phyloP scores from a whole-genome alignment of 2,113 vertebrate species.

The Suncus etruscus region DNA sequence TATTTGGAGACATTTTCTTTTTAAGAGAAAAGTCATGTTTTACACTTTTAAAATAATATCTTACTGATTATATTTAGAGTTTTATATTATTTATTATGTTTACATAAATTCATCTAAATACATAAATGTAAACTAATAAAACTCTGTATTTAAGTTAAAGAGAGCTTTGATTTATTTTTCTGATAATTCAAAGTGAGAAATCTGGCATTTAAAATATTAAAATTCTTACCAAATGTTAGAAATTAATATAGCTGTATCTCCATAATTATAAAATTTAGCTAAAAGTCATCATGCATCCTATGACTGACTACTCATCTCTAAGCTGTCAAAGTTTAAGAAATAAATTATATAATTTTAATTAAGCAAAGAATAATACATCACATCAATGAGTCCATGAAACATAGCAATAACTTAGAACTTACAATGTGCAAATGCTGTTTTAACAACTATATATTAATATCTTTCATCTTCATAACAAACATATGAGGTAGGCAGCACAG shows the following conservation, averaged over 20 bases:
- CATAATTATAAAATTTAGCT: neutral
- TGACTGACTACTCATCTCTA: neutral
- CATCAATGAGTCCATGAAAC: conserved; percentile 3
- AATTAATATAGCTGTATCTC: neutral
- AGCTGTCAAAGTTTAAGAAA: conserved; percentile 11
- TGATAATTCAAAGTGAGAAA: conserved; percentile 18
- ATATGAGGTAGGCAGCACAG: conserved; percentile 27
- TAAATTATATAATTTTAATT: conserved; percentile 29
- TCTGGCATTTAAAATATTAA: neutral
- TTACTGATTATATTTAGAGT: neutral
- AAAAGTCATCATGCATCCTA: neutral
- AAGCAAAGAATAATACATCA: neutral
- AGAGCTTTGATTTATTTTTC: neutral
- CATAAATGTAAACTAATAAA: conserved; percentile 8
- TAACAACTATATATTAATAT: neutral
- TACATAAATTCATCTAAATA: conserved; percentile 8
- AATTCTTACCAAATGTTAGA: too few species aligned
- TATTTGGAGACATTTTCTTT: conserved; percentile 38
- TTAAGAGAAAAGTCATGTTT: neutral
- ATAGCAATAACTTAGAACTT: neutral
- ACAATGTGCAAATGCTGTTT: neutral
- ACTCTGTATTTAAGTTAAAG: conserved; percentile 22
- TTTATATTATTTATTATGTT: conserved; percentile 20
- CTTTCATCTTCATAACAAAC: conserved; percentile 34
- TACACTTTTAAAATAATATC: neutral